Base-by-base conservation (phyloP, 2,113 vertebrate species). In the Dromiciops gliroides region DNA sequence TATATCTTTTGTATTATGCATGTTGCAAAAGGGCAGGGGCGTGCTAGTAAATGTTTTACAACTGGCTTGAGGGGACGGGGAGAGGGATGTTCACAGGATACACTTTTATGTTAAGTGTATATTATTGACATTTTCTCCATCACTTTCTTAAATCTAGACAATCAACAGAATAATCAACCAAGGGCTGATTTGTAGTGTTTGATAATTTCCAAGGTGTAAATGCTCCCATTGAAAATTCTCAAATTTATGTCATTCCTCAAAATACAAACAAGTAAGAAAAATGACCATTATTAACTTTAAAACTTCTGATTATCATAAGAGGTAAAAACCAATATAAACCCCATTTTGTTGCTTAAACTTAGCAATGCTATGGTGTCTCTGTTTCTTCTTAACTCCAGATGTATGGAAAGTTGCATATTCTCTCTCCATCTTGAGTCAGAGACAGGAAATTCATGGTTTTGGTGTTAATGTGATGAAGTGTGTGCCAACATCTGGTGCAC, bases 311-410 rank as follows among this genome's bases (percentile, higher is more conserved):
- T 47, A 88, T 95, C 23, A 91, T 92, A 56, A 56, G 23, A 47
- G 51, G 90, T 93, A 75, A 88, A 2, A 90, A 95, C 47, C 75
- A 93, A 93, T 90, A 49, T 93, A 50, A 95, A 95, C 92, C 94
- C 92, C 51, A 95, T 92, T 93, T 95, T 83, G 14, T 31, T 95
- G 44, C 31, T 93, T 95, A 91, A 95, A 89, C n/a, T 94, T 94
- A 92, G 47, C 48, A 24, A 12, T 91, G 3, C 14, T 51, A 28
- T 94, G 49, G 44, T 90, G 94, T 60, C 75, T 53, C 56, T 90
- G 93, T 89, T 96, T 95, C 83, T 23, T 94, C 94, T 96, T 67
- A 97, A 93, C 9, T 97, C 49, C 88, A 92, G n/a, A 94, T 95
- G 88, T 93, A 95, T 50, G 94, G 48, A 94, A 90, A 93, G 19